phyloP scores from a whole-genome alignment of 2,797 vertebrate genomes.

The Ceyx erithaca region DNA sequence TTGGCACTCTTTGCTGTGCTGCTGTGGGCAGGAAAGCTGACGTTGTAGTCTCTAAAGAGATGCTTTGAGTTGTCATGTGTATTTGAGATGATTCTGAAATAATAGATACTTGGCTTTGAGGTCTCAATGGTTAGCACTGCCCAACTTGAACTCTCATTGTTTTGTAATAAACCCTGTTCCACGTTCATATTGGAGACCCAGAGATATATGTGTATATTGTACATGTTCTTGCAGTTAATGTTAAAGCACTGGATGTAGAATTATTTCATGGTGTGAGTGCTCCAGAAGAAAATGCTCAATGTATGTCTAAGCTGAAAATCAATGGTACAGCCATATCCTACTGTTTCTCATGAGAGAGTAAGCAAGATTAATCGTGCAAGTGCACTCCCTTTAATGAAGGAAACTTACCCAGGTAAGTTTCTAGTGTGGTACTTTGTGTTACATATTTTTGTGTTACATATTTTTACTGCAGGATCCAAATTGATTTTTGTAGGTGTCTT shows the following conservation, averaged over 20 bases:
- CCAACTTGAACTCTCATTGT: not conserved
- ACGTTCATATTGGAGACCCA: fast-evolving
- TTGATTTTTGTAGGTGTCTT: not conserved
- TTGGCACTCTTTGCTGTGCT: not conserved
- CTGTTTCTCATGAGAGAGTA: not conserved
- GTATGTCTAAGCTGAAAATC: not conserved
- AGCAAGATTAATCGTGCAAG: not conserved
- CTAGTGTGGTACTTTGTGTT: not conserved
- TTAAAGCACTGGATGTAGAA: not conserved
- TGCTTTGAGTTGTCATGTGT: not conserved
- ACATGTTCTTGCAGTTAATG: not conserved
- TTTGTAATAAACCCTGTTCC: not conserved
- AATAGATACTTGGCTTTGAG: not conserved
- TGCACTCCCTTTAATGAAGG: not conserved
- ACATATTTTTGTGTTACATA: not conserved
- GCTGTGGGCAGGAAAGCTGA: not conserved
- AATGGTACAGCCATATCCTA: not conserved
- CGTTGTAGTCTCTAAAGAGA: not conserved
- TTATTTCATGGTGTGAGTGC: not conserved
- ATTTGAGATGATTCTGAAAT: not conserved
- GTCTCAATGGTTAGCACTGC: not conserved
- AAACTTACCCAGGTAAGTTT: not conserved
- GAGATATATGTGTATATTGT: not conserved
- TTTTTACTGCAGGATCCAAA: not conserved
- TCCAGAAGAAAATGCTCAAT: not conserved